Base-by-base conservation (phyloP, 1,140 invertebrate genomes). In the Stegodyphus mimosarum region DNA sequence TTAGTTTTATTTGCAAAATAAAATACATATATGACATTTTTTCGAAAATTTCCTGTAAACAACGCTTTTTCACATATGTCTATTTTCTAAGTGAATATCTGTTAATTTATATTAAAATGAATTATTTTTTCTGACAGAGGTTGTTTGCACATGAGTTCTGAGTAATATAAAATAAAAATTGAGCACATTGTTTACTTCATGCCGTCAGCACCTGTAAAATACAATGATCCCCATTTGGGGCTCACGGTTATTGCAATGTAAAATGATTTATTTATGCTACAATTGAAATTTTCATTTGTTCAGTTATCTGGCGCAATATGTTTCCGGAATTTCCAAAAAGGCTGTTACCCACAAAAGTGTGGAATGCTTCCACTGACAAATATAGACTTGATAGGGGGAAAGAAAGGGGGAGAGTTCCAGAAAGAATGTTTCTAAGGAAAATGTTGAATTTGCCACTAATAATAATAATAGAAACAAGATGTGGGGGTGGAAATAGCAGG, bases 101-200 rank as follows among this genome's bases (percentile, higher is more conserved):
- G 71, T 73, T 73, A 73, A 73, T 73, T 73, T 73, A 73, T 73
- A 73, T 73, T 73, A 73, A 73, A 73, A 73, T 73, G 71, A 73
- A 73, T 73, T 73, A 53, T 73, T 73, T 73, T 73, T 73, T 73
- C 71, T 73, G 71, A 73, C 71, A 73, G 71, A 73, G 71, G 71
- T 73, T 73, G 71, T 73, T 73, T 73, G 71, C 71, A 73, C 71
- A 73, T 53, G 71, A 73, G 71, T 73, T 73, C 71, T 73, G 71
- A 73, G 71, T 73, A 73, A 73, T 73, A 73, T 73, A 73, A 73
- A 73, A 73, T 73, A 73, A 73, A 73, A 73, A 73, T 73, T 73
- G 71, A 73, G 51, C 71, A 73, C 71, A 73, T 73, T 73, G 49
- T 73, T 73, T 73, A 73, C 51, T 73, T 73, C 71, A 73, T 73